These are phyloP conservation scores for Ectemnius lituratus DNA, from an alignment of 2,888 invertebrate species.

Conservation along the genomic window DNA sequence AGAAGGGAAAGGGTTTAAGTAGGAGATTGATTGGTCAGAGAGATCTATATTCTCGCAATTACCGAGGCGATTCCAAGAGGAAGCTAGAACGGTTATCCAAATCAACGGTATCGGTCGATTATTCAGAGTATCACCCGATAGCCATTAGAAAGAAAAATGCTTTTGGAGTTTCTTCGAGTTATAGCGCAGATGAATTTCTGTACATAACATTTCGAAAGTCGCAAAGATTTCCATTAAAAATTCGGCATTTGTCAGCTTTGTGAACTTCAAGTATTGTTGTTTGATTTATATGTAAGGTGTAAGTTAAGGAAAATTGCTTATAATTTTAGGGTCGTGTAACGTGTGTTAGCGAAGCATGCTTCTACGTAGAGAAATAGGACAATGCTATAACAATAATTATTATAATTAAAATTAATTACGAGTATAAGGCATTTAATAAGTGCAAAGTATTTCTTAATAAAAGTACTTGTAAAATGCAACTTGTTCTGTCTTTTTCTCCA, in stretches of 20 bases:
- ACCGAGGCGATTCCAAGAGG: slow-evolving; percentile 16
- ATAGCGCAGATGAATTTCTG: slow-evolving; percentile 35
- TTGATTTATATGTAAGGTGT: slow-evolving; percentile 69
- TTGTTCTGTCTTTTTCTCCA: background rate
- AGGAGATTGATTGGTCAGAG: background rate
- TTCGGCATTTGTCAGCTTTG: slow-evolving; percentile 50
- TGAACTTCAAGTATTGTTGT: slow-evolving; percentile 70
- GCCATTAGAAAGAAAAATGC: slow-evolving; percentile 12
- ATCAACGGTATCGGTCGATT: slow-evolving; percentile 18
- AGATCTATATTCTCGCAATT: slow-evolving; percentile 24
- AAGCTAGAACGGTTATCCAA: background rate
- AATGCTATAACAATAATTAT: slow-evolving; percentile 78
- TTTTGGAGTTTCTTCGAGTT: slow-evolving; percentile 28
- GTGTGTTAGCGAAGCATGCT: slow-evolving; percentile 78
- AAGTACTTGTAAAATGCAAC: slow-evolving; percentile 74
- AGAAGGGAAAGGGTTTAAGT: background rate
- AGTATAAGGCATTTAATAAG: slow-evolving; percentile 77
- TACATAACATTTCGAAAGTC: slow-evolving; percentile 46
- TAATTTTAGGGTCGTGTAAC: slow-evolving; percentile 77
- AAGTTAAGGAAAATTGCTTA: slow-evolving; percentile 74
- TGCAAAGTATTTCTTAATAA: slow-evolving; percentile 79
- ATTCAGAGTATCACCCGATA: slow-evolving; percentile 11
- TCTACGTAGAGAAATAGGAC: slow-evolving; percentile 76
- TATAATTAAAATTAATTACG: slow-evolving; percentile 76
- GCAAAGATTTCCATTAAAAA: slow-evolving; percentile 44